phyloP scores from a whole-genome alignment of 2,797 vertebrate species.

The Hylomyscus alleni region DNA sequence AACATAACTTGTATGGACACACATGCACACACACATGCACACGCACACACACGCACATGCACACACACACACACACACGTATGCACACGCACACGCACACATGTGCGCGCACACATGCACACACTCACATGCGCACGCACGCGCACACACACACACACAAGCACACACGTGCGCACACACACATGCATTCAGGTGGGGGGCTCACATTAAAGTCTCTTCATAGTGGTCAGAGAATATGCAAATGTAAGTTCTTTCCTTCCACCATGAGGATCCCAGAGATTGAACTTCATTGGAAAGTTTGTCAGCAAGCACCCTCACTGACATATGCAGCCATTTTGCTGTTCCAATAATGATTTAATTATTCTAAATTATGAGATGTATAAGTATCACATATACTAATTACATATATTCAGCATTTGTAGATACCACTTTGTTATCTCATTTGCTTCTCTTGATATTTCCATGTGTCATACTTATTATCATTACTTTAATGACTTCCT shows the following conservation, averaged over 20 bases:
- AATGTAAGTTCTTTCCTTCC: too few relatives aligned
- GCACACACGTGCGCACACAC: too few relatives aligned
- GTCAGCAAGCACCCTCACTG: too few relatives aligned
- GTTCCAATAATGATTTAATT: not conserved
- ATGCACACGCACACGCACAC: accelerated
- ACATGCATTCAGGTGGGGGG: too few relatives aligned
- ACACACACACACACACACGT: too few relatives aligned
- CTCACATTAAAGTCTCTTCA: not conserved
- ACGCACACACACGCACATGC: not conserved
- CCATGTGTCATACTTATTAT: too few relatives aligned
- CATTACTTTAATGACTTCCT: not conserved
- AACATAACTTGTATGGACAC: too few relatives aligned
- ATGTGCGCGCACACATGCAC: too few relatives aligned
- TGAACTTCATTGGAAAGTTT: not conserved
- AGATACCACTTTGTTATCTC: not conserved
- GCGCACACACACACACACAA: too few relatives aligned
- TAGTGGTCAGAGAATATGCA: not conserved
- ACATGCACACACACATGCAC: not conserved
- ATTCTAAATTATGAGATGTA: not conserved
- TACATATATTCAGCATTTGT: not conserved
- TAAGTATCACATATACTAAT: not conserved
- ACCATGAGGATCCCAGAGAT: not conserved
- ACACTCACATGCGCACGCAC: too few relatives aligned
- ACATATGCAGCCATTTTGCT: not conserved
- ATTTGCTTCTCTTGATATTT: not conserved